Percentiles rank a stretch among this genome's conserved stretches.
Evolutionary conservation across 2,113 vertebrate genomes (phyloP).

Genomic region (Leuciscus idus): DNA sequence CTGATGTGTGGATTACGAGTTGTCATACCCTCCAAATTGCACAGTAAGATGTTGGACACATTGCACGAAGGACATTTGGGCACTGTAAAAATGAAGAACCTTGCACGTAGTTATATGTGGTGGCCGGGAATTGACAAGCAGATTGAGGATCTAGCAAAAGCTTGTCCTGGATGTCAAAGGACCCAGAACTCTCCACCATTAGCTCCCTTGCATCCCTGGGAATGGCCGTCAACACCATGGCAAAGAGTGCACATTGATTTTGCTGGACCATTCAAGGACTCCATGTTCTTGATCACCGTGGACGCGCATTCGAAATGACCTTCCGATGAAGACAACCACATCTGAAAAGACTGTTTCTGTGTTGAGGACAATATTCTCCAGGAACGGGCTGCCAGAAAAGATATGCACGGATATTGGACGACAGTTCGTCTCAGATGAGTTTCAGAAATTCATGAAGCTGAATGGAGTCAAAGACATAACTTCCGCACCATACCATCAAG

Average conservation of each 20-base stretch:
- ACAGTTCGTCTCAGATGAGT: neutral
- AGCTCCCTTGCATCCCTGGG: neutral
- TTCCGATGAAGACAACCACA: neutral
- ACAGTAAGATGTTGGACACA: conserved; percentile 17
- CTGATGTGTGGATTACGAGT: conserved; percentile 21
- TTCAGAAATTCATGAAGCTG: neutral
- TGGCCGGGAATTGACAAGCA: no score
- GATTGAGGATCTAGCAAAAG: no score
- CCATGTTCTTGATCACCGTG: neutral
- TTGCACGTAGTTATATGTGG: neutral
- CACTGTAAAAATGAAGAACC: conserved; percentile 45
- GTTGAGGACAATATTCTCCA: conserved; percentile 5
- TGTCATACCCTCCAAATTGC: conserved; percentile 34
- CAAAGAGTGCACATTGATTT: neutral
- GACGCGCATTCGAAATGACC: neutral
- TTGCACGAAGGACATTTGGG: conserved; percentile 37
- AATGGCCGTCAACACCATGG: conserved; percentile 1
- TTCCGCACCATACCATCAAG: no score
- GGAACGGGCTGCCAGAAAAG: neutral
- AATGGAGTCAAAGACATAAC: no score
- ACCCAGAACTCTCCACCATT: neutral
- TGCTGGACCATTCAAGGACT: conserved; percentile 3
- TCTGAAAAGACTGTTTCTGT: neutral
- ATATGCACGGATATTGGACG: neutral
- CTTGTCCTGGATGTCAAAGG: no score